Evolutionary conservation across 2,888 invertebrate species (phyloP), one percentile per base, ranked within the genome.

Genomic region (Sepioteuthis lessoniana): DNA sequence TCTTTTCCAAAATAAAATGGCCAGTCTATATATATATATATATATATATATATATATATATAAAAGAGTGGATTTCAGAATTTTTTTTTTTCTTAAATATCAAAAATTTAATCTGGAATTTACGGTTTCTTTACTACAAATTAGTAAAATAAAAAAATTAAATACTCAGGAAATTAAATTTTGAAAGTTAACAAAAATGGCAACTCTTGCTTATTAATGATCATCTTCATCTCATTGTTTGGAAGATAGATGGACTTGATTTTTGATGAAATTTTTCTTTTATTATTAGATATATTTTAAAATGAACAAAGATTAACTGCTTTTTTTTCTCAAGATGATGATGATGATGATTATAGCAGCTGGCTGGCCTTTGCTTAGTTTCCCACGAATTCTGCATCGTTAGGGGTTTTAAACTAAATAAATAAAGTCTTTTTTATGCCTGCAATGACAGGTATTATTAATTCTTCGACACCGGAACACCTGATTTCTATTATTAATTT

Each of bases 1-100:
- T 76, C 76, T 60, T 60, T 60, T 60, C 60, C n/a, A 76, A 76
- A 76, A 76, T 35, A 76, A 76, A 76, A 76, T 76, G 76, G 76
- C 76, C n/a, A 76, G 35, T 76, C 76, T 35, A n/a, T 76, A 16
- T 76, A 76, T 35, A 35, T n/a, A n/a, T n/a, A n/a, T n/a, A n/a
- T n/a, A n/a, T n/a, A n/a, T n/a, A n/a, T n/a, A n/a, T n/a, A n/a
- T n/a, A n/a, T n/a, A n/a, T n/a, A n/a, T n/a, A n/a, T n/a, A n/a
- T n/a, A 4, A 76, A 76, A 13, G 76, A 13, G 76, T n/a, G 19
- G 1, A 76, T 76, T n/a, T 76, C 76, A 16, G 4, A 13, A 76
- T 76, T 10, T 76, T 76, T 76, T 76, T n/a, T 2, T 60, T 13
- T 35, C n/a, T 35, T n/a, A n/a, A 8, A 76, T 76, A n/a, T 25